These are phyloP conservation scores for Lithosia quadra DNA, from an alignment of 2,888 invertebrate species.

Conservation along the genomic window DNA sequence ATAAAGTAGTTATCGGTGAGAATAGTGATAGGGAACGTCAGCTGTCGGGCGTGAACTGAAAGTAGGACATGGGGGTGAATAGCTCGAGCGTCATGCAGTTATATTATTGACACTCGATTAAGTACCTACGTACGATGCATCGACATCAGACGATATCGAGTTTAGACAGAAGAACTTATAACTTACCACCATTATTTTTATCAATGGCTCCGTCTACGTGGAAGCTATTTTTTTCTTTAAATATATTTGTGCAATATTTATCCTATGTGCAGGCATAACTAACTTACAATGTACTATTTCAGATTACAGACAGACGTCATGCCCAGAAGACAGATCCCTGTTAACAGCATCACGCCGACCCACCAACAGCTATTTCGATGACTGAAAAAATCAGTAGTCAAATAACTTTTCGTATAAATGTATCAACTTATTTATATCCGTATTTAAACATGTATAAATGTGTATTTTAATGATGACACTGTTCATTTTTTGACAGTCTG, in stretches of 20 bases:
- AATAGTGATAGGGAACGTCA: slow-evolving; percentile 17
- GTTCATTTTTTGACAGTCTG: slow-evolving; percentile 22
- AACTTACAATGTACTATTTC: no score
- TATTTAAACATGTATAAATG: slow-evolving; percentile 37
- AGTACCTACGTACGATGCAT: slow-evolving; percentile 18
- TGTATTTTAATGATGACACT: slow-evolving; percentile 25
- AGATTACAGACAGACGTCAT: slow-evolving; percentile 81
- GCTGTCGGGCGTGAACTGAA: slow-evolving; percentile 22
- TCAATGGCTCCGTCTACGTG: no score
- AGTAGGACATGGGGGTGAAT: slow-evolving; percentile 24
- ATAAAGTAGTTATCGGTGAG: background rate
- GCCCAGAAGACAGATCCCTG: slow-evolving; percentile 77
- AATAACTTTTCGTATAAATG: slow-evolving; percentile 27
- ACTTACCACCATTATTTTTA: no score
- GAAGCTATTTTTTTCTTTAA: no score
- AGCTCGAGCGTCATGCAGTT: slow-evolving; percentile 20
- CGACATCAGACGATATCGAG: slow-evolving; percentile 5
- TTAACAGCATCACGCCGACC: slow-evolving; percentile 78
- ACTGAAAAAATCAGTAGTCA: slow-evolving; percentile 47
- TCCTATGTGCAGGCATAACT: no score
- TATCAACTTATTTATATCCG: slow-evolving; percentile 32
- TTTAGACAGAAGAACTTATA: background rate
- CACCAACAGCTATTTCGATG: slow-evolving; percentile 76
- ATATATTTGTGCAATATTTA: no score
- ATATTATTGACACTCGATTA: slow-evolving; percentile 36